phyloP scores from a whole-genome alignment of 2,797 vertebrate genomes.

The Acanthornis magna region DNA sequence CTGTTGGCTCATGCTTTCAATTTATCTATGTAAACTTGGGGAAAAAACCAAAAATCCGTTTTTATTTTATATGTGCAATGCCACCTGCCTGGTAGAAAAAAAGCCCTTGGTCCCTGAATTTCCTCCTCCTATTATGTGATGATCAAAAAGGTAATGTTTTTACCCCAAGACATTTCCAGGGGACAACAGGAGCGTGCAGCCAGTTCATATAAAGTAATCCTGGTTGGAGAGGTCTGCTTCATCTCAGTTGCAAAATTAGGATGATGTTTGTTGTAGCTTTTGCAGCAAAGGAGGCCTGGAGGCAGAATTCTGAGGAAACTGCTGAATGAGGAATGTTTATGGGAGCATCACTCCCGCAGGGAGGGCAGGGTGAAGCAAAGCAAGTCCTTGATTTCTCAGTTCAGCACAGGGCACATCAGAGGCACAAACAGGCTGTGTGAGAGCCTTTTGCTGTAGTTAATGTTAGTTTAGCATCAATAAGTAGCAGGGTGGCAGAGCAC shows the following conservation, averaged over 20 bases:
- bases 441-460: neutral
- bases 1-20: neutral
- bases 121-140: neutral
- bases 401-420: neutral
- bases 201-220: neutral
- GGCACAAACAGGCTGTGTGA: neutral
- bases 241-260: neutral
- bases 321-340: neutral
- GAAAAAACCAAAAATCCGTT: no score
- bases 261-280: neutral
- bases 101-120: neutral
- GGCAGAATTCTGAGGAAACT: neutral
- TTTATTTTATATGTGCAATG: neutral
- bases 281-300: neutral
- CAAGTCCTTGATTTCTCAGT: neutral
- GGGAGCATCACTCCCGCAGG: fast-evolving
- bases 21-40: neutral
- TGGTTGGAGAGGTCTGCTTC: neutral
- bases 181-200: neutral
- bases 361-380: neutral
- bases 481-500: neutral
- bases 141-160: neutral
- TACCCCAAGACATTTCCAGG: neutral
- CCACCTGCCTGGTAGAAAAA: neutral
- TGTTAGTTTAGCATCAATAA: neutral